phyloP scores from a whole-genome alignment of 2,888 invertebrate species.

The Eretmocerus hayati region DNA sequence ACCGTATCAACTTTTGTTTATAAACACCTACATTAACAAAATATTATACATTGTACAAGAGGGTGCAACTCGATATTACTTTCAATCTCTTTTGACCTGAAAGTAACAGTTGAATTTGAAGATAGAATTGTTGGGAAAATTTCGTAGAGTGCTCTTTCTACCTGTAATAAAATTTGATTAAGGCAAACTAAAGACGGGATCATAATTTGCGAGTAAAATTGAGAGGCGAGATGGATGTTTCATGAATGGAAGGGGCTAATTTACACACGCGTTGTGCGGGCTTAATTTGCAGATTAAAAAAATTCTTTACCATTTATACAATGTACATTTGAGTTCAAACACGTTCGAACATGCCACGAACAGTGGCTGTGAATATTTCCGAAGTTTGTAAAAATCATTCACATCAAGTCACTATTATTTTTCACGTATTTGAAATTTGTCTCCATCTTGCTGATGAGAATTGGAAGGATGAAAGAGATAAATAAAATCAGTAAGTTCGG shows the following conservation, averaged over 20 bases:
- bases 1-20: slow-evolving; percentile 28
- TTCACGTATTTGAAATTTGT: slow-evolving; percentile 21
- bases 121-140: too few species aligned
- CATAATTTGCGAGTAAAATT: slow-evolving; percentile 23
- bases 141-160: too few species aligned
- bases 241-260: slow-evolving; percentile 25
- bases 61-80: slow-evolving; percentile 33
- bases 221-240: slow-evolving; percentile 23
- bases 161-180: too few species aligned
- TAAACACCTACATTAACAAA: slow-evolving; percentile 41
- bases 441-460: too few species aligned
- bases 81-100: slow-evolving; percentile 22
- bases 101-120: too few species aligned
- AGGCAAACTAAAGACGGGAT: slow-evolving; percentile 23
- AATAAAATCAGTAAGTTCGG: too few species aligned
- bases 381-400: slow-evolving; percentile 25
- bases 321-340: slow-evolving; percentile 42
- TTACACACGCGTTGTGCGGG: slow-evolving; percentile 27
- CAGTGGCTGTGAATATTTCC: slow-evolving; percentile 27
- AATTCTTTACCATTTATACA: slow-evolving; percentile 41
- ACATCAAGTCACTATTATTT: slow-evolving; percentile 27
- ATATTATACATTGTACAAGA: slow-evolving; percentile 44
- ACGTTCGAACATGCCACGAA: slow-evolving; percentile 39
- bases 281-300: slow-evolving; percentile 26
- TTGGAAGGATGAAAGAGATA: too few species aligned